Conservation (phyloP, 2,113 vertebrate genomes). For the Epinephelus fuscoguttatus region DNA sequence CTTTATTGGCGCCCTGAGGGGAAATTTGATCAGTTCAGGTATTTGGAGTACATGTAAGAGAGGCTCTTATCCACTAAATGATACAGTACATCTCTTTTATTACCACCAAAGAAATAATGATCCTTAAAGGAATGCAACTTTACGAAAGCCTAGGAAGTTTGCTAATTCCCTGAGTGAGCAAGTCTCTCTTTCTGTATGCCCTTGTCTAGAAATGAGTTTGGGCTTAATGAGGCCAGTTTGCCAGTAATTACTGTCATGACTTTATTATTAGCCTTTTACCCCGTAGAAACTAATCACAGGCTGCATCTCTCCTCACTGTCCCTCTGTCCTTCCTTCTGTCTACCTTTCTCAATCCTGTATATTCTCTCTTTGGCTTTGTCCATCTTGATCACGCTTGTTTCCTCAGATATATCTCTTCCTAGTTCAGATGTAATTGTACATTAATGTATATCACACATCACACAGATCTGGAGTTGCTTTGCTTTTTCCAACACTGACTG, state of each 20-base stretch:
- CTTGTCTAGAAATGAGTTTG: slow-evolving; percentile 50
- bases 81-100: slow-evolving; percentile 9
- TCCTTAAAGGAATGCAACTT: slow-evolving; percentile 41
- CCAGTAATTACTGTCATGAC: slow-evolving; percentile 61
- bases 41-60: slow-evolving; percentile 9
- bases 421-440: slow-evolving; percentile 23
- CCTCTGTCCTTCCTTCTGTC: slow-evolving; percentile 1
- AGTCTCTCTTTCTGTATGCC: slow-evolving; percentile 39
- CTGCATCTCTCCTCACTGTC: slow-evolving; percentile 39
- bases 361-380: background rate
- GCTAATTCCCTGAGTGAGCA: slow-evolving; percentile 25
- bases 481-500: slow-evolving; percentile 18
- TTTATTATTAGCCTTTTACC: slow-evolving; percentile 68
- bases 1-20: slow-evolving; percentile 30
- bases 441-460: slow-evolving; percentile 27
- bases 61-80: slow-evolving; percentile 28
- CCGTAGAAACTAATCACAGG: slow-evolving; percentile 37
- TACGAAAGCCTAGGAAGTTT: slow-evolving; percentile 30
- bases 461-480: slow-evolving; percentile 15
- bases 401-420: background rate
- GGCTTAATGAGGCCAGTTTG: slow-evolving; percentile 57
- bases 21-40: slow-evolving; percentile 35
- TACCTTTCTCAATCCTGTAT: background rate
- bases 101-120: slow-evolving; percentile 42
- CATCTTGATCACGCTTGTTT: background rate